Evolutionary conservation across 2,113 vertebrate species (phyloP).

Genomic region (Solenodon paradoxus): DNA sequence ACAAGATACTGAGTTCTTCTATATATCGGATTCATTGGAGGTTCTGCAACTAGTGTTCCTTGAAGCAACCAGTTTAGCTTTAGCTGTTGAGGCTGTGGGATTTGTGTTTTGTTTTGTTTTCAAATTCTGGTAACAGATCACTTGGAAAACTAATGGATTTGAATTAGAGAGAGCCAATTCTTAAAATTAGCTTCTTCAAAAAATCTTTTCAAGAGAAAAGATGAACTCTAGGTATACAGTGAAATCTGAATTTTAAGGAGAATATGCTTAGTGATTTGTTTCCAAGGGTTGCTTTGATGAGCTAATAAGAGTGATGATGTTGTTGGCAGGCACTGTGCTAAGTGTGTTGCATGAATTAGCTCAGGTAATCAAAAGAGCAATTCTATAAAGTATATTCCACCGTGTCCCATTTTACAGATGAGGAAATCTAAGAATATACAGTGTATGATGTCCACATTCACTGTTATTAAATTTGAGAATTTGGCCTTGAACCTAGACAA

Average conservation of each 20-base stretch:
- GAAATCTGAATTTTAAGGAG: background rate
- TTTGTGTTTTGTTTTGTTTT: background rate
- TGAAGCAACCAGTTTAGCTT: slow-evolving; percentile 36
- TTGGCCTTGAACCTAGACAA: background rate
- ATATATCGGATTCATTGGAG: slow-evolving; percentile 4
- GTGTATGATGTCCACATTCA: too few species aligned
- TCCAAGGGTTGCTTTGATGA: background rate
- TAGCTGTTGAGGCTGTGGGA: background rate
- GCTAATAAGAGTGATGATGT: background rate
- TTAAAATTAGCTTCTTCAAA: background rate
- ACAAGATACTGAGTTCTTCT: slow-evolving; percentile 48
- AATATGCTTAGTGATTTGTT: background rate
- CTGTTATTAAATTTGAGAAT: background rate
- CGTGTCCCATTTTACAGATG: background rate
- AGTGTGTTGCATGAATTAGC: background rate
- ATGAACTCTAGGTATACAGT: background rate
- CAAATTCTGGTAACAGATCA: background rate
- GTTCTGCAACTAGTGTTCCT: slow-evolving; percentile 27
- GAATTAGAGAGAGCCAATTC: background rate
- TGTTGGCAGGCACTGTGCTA: background rate
- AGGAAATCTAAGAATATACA: background rate
- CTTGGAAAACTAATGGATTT: background rate
- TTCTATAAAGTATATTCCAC: background rate
- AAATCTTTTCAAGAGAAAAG: background rate
- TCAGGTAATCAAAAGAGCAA: background rate